Conservation (phyloP, 2,797 vertebrate species). For the Botia almorhae region DNA sequence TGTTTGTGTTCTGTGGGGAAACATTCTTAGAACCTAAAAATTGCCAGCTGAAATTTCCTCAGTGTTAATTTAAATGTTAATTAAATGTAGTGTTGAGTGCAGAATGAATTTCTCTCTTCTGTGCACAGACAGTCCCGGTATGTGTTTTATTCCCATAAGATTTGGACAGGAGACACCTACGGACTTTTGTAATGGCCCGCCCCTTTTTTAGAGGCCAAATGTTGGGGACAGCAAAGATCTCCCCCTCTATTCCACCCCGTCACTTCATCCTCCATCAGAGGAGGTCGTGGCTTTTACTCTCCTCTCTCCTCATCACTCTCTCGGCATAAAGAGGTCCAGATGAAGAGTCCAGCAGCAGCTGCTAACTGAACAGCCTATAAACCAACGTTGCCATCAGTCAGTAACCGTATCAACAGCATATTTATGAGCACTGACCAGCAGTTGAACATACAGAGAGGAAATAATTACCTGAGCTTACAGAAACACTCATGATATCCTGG, state of each 20-base stretch:
- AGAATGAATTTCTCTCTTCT: too few relatives aligned
- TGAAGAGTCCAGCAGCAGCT: constrained; percentile 85
- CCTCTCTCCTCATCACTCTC: constrained; percentile 91
- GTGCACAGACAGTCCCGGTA: too few relatives aligned
- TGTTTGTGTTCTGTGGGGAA: too few relatives aligned
- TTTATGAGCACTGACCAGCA: constrained; percentile 78
- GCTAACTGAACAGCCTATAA: constrained; percentile 92
- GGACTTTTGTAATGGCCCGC: constrained; percentile 57
- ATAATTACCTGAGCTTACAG: constrained; percentile 89
- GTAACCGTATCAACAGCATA: constrained; percentile 93
- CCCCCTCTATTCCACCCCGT: constrained; percentile 56
- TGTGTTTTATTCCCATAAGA: too few relatives aligned
- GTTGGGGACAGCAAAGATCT: too few relatives aligned
- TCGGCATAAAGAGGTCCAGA: constrained; percentile 88
- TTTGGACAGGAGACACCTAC: too few relatives aligned
- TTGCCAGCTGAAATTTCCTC: too few relatives aligned
- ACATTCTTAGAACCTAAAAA: too few relatives aligned
- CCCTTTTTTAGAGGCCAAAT: too few relatives aligned
- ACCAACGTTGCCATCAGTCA: constrained; percentile 93
- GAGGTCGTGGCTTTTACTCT: constrained; percentile 88
- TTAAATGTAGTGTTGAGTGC: neutral
- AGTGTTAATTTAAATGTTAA: neutral
- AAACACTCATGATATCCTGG: constrained; percentile 64
- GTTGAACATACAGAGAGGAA: constrained; percentile 70
- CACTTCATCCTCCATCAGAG: constrained; percentile 65